Evolutionary conservation across 2,113 vertebrate species (phyloP).

Genomic region (Cercopithecus mona): DNA sequence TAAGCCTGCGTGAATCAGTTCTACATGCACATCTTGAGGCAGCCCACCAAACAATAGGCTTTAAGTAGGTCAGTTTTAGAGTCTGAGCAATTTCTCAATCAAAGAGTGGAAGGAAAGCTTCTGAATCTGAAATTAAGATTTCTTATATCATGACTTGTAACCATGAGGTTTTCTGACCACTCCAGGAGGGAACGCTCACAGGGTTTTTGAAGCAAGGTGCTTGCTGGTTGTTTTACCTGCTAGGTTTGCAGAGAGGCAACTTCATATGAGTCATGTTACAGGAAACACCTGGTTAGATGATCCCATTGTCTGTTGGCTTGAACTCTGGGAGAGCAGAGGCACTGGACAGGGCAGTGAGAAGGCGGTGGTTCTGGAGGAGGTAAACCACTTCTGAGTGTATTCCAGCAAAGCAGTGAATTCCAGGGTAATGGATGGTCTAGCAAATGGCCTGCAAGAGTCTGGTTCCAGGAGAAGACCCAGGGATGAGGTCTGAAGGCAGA

Average conservation of each 20-base stretch:
- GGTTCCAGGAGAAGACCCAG: not conserved
- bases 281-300: not conserved
- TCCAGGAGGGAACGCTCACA: not conserved
- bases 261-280: not conserved
- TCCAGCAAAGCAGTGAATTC: not conserved
- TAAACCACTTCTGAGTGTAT: not conserved
- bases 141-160: not conserved
- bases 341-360: not conserved
- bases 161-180: not conserved
- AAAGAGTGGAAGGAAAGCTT: conserved; percentile 4
- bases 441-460: not conserved
- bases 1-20: not conserved
- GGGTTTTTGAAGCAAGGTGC: not conserved
- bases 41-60: not conserved
- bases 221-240: not conserved
- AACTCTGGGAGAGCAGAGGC: not conserved
- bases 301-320: not conserved
- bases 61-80: not conserved
- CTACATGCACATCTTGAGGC: not conserved
- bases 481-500: not conserved
- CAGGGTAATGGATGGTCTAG: not conserved
- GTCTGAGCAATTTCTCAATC: conserved; percentile 29
- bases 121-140: conserved; percentile 4
- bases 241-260: not conserved
- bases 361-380: not conserved